Conservation (phyloP, 2,888 invertebrate species). For the Dioctria rufipes region DNA sequence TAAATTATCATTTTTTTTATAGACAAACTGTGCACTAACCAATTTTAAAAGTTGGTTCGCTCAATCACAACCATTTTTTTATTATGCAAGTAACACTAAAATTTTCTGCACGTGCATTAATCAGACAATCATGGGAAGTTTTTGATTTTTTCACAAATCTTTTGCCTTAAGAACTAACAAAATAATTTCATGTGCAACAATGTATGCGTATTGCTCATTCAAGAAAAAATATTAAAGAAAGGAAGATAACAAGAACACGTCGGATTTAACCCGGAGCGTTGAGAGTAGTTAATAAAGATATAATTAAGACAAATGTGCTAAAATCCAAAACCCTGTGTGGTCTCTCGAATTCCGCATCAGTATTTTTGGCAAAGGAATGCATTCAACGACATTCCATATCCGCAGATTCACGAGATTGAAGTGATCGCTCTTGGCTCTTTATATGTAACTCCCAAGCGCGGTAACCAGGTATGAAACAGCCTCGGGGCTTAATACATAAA, state of each 20-base stretch:
- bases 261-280: not conserved
- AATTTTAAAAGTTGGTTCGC: too few species aligned
- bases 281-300: constrained; percentile 49
- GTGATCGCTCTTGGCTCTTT: constrained; percentile 35
- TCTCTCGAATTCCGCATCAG: constrained; percentile 24
- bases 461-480: constrained; percentile 11
- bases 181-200: too few species aligned
- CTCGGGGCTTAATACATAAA: constrained; percentile 8
- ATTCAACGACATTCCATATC: constrained; percentile 57
- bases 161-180: too few species aligned
- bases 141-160: too few species aligned
- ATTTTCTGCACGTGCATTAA: too few species aligned
- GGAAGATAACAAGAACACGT: not conserved
- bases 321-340: constrained; percentile 48
- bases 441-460: not conserved
- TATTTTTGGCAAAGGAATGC: constrained; percentile 60
- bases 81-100: too few species aligned
- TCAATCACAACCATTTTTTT: too few species aligned
- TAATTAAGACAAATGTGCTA: constrained; percentile 54
- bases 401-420: constrained; percentile 60
- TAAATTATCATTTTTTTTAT: too few species aligned
- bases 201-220: too few species aligned
- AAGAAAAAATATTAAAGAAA: too few species aligned
- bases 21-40: too few species aligned
- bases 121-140: too few species aligned